These are phyloP conservation scores for Heliocidaris erythrogramma DNA, from an alignment of 35 echinoderm and acorn worm species.

Conservation along the genomic window DNA sequence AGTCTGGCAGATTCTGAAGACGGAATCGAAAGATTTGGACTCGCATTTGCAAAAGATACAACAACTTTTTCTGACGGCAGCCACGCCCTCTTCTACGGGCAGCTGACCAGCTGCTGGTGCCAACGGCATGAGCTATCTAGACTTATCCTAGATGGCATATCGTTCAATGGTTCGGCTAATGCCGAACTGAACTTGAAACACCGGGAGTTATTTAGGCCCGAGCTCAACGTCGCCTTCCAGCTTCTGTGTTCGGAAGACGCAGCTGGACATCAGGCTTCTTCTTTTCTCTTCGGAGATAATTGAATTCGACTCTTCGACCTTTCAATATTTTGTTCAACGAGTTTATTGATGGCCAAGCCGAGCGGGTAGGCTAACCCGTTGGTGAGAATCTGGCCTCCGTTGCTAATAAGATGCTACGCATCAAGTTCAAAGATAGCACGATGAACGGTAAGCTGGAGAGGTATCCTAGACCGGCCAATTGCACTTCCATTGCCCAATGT, in stretches of 20 bases:
- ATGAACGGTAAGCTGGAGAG: not conserved
- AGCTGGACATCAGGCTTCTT: not conserved
- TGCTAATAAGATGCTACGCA: not conserved
- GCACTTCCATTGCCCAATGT: not conserved
- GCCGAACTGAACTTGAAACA: not conserved
- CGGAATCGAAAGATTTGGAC: not conserved
- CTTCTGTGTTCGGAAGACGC: not conserved
- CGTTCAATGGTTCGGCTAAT: not conserved
- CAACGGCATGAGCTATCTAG: not conserved
- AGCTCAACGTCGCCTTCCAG: not conserved
- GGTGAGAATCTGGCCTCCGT: not conserved
- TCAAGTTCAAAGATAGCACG: not conserved
- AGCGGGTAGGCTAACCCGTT: not conserved
- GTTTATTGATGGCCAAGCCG: too few relatives aligned
- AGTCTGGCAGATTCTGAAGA: not conserved
- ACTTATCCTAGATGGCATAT: not conserved
- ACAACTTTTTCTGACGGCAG: not conserved
- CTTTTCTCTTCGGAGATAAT: conserved; percentile 7
- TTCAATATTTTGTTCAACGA: too few relatives aligned
- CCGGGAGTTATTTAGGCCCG: not conserved
- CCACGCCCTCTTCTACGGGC: not conserved
- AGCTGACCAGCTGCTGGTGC: not conserved
- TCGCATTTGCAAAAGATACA: not conserved
- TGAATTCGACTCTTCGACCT: too few relatives aligned
- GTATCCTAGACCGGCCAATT: not conserved